Percentiles rank a stretch among this genome's conserved stretches.
These are phyloP conservation scores for Stegastes partitus DNA, from an alignment of 2,113 vertebrate species.

Conservation along the genomic window DNA sequence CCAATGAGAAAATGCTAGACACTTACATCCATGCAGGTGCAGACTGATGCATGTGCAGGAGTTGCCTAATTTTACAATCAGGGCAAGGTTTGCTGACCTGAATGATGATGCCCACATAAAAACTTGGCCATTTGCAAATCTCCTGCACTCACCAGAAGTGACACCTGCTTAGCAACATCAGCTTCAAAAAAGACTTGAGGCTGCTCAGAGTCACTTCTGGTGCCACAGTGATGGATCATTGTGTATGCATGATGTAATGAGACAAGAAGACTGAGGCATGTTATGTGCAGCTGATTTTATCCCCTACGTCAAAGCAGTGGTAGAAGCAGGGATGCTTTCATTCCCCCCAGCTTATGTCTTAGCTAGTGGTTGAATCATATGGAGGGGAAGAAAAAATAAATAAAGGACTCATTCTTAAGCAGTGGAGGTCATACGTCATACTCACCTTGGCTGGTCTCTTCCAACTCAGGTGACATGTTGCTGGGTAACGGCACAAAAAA, in stretches of 20 bases:
- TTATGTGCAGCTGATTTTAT: not conserved
- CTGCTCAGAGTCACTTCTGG: not conserved
- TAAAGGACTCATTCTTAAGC: not conserved
- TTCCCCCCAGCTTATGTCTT: conserved; percentile 12
- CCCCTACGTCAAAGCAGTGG: not conserved
- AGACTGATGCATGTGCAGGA: not conserved
- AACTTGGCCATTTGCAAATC: not conserved
- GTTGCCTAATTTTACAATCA: conserved; percentile 5
- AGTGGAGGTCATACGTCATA: conserved; percentile 32
- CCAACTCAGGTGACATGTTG: conserved; percentile 83
- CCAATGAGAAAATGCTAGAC: not conserved
- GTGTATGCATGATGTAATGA: conserved; percentile 18
- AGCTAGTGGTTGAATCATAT: not conserved
- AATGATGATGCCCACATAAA: not conserved
- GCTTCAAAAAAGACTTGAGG: not conserved
- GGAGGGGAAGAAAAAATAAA: too few species aligned
- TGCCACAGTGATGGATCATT: not conserved
- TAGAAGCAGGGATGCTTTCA: not conserved
- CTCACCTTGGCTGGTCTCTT: conserved; percentile 83
- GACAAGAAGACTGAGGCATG: conserved; percentile 5
- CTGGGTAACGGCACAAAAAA: conserved; percentile 42
- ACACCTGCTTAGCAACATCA: conserved; percentile 7
- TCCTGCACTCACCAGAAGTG: not conserved
- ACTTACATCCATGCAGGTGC: not conserved
- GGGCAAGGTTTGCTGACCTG: not conserved